These are phyloP conservation scores for Andrena dorsata DNA, from an alignment of 2,888 invertebrate species.

Conservation along the genomic window DNA sequence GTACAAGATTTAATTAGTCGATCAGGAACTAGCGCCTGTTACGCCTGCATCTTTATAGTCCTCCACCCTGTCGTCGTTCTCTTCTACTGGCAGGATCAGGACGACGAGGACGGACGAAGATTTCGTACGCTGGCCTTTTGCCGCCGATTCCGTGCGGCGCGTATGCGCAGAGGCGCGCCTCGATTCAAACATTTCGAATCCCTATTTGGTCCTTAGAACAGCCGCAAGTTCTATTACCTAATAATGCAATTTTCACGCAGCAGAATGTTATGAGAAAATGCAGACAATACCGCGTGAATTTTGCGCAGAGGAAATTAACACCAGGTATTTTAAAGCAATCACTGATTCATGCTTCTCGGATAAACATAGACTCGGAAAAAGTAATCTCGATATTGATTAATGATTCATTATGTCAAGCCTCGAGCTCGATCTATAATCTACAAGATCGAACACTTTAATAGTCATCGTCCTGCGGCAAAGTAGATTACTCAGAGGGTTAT, in stretches of 20 bases:
- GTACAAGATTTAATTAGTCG: background rate
- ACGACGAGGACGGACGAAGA: constrained; percentile 4
- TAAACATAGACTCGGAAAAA: background rate
- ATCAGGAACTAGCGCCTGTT: too few relatives aligned
- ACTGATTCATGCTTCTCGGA: too few relatives aligned
- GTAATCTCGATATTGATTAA: background rate
- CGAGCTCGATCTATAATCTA: too few relatives aligned
- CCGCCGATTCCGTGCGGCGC: constrained; percentile 47
- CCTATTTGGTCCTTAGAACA: background rate
- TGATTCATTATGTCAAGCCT: too few relatives aligned
- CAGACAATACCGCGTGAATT: background rate
- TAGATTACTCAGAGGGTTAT: constrained; percentile 10
- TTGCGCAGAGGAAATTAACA: too few relatives aligned
- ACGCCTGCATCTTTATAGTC: background rate
- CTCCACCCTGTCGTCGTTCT: background rate
- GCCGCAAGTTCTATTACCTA: background rate
- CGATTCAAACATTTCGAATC: constrained; percentile 5
- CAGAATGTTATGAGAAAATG: too few relatives aligned
- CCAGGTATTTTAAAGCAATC: too few relatives aligned
- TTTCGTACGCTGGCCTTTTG: constrained; percentile 45
- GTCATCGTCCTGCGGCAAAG: background rate
- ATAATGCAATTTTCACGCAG: background rate
- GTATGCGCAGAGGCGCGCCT: constrained; percentile 6
- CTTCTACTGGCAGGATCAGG: constrained; percentile 39
- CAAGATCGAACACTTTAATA: background rate